Conservation (phyloP, 2,113 vertebrate species). For the Ailuropoda melanoleuca region DNA sequence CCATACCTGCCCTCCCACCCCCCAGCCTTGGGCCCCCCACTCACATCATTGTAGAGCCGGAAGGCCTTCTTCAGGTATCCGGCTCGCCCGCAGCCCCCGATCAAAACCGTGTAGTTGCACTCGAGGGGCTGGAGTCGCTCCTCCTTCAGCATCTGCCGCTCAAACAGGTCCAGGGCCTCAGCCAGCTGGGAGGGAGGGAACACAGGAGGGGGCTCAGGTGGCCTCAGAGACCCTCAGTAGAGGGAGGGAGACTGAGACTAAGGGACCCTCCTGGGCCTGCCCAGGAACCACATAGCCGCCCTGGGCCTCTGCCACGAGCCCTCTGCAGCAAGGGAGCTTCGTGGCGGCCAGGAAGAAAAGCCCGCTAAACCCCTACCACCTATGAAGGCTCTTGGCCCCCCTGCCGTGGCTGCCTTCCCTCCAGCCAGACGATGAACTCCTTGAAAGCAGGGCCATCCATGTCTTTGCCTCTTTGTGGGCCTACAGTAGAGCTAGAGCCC, state of each 20-base stretch:
- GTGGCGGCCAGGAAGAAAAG: not conserved
- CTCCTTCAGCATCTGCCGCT: slow-evolving; percentile 91
- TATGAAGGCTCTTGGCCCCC: not conserved
- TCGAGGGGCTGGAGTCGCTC: slow-evolving; percentile 90
- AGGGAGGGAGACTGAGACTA: not conserved
- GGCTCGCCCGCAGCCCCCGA: slow-evolving; percentile 93
- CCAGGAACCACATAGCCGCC: not conserved
- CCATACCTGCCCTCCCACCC: too few species aligned
- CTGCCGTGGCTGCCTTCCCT: not conserved
- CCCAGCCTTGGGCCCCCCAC: not conserved
- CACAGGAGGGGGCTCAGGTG: not conserved
- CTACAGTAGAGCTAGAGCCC: not conserved
- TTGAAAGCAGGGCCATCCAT: not conserved
- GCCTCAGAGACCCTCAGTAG: not conserved
- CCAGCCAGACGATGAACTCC: not conserved
- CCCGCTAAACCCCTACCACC: not conserved
- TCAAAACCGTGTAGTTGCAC: slow-evolving; percentile 93
- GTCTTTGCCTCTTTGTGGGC: not conserved
- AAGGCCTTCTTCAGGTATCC: slow-evolving; percentile 95
- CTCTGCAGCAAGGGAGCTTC: not conserved
- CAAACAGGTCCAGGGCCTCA: slow-evolving; percentile 93
- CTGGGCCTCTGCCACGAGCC: not conserved
- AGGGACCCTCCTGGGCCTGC: not conserved
- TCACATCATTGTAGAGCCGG: slow-evolving; percentile 93
- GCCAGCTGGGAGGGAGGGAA: slow-evolving; percentile 84